Evolutionary conservation across 2,797 vertebrate genomes (phyloP).

Genomic region (Agapornis canus): DNA sequence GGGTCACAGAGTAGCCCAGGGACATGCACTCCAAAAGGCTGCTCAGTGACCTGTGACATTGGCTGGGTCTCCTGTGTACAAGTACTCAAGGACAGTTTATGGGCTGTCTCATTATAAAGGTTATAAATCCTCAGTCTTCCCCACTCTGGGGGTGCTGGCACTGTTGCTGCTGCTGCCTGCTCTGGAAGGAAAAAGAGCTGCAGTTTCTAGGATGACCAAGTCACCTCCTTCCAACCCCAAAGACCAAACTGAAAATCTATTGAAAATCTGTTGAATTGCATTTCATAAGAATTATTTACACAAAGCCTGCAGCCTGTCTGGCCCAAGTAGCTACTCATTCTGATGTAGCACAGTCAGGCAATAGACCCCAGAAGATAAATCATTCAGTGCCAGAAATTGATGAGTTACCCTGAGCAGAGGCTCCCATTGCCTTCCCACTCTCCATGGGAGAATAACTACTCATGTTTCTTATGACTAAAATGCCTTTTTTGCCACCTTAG

Average conservation of each 20-base stretch:
- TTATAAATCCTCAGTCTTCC: neutral
- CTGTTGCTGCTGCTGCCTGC: neutral
- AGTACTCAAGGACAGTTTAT: neutral
- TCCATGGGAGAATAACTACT: neutral
- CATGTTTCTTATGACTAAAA: neutral
- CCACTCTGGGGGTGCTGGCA: neutral
- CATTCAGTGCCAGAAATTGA: neutral
- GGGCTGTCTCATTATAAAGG: neutral
- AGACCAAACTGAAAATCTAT: neutral
- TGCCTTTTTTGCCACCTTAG: neutral
- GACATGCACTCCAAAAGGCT: neutral
- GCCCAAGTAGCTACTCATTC: neutral
- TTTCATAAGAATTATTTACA: neutral
- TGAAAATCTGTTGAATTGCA: neutral
- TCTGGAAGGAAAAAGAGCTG: neutral
- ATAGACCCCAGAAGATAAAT: neutral
- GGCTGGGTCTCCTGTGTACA: neutral
- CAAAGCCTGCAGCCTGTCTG: neutral
- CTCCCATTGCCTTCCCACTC: neutral
- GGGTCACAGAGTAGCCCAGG: neutral
- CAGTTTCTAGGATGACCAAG: neutral
- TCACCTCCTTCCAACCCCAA: neutral
- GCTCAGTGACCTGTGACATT: neutral
- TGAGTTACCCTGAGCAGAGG: neutral
- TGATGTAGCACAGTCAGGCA: neutral